Evolutionary conservation across 2,888 invertebrate genomes (phyloP).

Genomic region (Polydrusus cervinus): DNA sequence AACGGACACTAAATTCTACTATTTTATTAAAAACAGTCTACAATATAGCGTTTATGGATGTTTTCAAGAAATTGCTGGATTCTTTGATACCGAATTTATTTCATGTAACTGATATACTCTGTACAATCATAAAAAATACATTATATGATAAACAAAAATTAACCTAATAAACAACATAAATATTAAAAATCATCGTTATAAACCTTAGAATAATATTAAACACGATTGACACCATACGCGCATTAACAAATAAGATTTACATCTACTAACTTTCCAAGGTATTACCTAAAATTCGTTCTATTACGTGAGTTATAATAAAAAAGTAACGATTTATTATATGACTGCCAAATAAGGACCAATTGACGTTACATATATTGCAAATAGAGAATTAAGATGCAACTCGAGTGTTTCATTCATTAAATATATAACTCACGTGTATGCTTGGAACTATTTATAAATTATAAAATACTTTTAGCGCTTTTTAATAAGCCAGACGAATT

Average conservation of each 20-base stretch:
- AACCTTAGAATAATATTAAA: too few species aligned
- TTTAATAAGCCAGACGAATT: conserved; percentile 24
- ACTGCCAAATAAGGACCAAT: conserved; percentile 27
- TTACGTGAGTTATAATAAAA: conserved; percentile 20
- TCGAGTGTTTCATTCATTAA: conserved; percentile 30
- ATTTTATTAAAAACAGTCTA: too few species aligned
- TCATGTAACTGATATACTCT: too few species aligned
- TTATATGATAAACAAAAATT: too few species aligned
- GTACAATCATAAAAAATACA: too few species aligned
- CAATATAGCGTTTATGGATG: too few species aligned
- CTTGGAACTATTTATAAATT: conserved; percentile 30
- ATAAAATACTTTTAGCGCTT: conserved; percentile 29
- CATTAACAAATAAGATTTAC: neutral
- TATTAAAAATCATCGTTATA: neutral
- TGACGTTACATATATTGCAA: conserved; percentile 31
- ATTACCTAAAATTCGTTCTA: conserved; percentile 5
- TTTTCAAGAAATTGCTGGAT: too few species aligned
- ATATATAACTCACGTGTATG: conserved; percentile 34
- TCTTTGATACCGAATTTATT: too few species aligned
- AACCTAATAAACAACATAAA: neutral
- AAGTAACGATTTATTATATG: neutral
- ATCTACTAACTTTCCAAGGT: neutral
- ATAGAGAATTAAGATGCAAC: conserved; percentile 31
- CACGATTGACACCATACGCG: too few species aligned
- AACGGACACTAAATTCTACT: too few species aligned